A percentile compares a stretch with the other conserved stretches of the same genome.
phyloP scores from a whole-genome alignment of 1,140 invertebrate species.

The Hydropsyche tenuis region DNA sequence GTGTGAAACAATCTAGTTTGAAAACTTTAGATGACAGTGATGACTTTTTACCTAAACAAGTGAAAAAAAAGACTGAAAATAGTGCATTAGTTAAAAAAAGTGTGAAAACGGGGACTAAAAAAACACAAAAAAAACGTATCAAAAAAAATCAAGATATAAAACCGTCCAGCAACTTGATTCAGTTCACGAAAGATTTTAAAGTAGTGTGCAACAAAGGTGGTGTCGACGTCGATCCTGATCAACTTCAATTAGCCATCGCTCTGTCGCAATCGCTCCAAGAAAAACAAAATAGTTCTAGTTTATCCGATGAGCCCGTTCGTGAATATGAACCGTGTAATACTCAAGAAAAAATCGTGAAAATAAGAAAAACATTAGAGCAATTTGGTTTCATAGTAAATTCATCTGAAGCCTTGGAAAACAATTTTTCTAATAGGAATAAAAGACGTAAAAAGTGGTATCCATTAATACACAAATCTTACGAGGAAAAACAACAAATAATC shows the following conservation, averaged over 20 bases:
- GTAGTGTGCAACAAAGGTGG: constrained; percentile 56
- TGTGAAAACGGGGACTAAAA: neutral
- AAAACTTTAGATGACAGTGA: constrained; percentile 6
- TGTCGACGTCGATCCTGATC: constrained; percentile 62
- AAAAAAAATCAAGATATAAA: constrained; percentile 50
- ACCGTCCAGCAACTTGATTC: constrained; percentile 54
- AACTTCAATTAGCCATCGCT: constrained; percentile 65
- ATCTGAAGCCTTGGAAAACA: constrained; percentile 47
- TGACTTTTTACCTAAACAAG: constrained; percentile 18
- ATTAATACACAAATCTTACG: constrained; percentile 52
- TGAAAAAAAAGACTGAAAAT: constrained; percentile 23
- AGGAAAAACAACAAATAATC: constrained; percentile 55
- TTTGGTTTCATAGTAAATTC: constrained; percentile 52
- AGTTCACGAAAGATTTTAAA: constrained; percentile 57
- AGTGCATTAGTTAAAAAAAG: constrained; percentile 21
- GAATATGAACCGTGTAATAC: constrained; percentile 16
- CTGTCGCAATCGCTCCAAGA: constrained; percentile 61
- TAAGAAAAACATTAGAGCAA: constrained; percentile 51
- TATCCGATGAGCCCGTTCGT: constrained; percentile 39
- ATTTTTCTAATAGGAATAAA: constrained; percentile 48
- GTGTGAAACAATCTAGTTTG: constrained; percentile 15
- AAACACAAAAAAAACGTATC: constrained; percentile 43
- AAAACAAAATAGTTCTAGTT: constrained; percentile 49
- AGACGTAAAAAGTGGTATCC: constrained; percentile 50
- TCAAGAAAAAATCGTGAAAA: constrained; percentile 42